Base-by-base conservation (phyloP, 2,113 vertebrate genomes). In the Telmatochromis sp. region DNA sequence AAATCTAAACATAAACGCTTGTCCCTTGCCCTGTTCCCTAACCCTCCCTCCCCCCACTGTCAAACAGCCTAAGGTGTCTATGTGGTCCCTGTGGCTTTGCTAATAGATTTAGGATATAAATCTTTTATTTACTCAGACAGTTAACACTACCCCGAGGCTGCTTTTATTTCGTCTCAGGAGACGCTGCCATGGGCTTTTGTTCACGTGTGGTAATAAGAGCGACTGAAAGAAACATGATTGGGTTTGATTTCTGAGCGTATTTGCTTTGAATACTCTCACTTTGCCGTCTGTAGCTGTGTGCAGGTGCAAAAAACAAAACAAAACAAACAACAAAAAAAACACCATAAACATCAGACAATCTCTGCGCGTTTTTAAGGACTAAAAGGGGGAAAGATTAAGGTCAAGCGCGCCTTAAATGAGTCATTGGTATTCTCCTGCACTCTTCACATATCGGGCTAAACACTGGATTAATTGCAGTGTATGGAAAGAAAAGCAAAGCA, bases 61-160 rank as follows among this genome's bases (percentile, higher is more conserved):
- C 91, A 87, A 68, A 85, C 68, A 85, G 90, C 92, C 83, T 82
- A 80, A 85, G 91, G 92, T 89, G 90, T 91, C 86, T 68, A 12
- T 85, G 85, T 82, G 89, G 68, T 93, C 94, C 95, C 94, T 84
- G 89, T 85, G 94, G 93, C 90, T 92, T 91, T 84, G 92, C 94
- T 96, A 96, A 95, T 95, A 95, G 95, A 92, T 95, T 95, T 94
- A 91, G 93, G 93, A 96, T 93, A 96, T 95, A 96, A 96, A 96
- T 95, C 95, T 94, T 92, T 94, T 93, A 95, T 95, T 96, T 95
- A 96, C 90, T 92, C 90, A 89, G 91, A 92, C 90, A 91, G 95
- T 96, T 95, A 96, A 96, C 95, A 95, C 87, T 73, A 88, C 84
- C 93, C 95, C 9, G 40, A 94, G 94, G 95, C 93, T 82, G 88